These are phyloP conservation scores for Dromius quadrimaculatus DNA, from an alignment of 2,888 invertebrate genomes.

Conservation along the genomic window DNA sequence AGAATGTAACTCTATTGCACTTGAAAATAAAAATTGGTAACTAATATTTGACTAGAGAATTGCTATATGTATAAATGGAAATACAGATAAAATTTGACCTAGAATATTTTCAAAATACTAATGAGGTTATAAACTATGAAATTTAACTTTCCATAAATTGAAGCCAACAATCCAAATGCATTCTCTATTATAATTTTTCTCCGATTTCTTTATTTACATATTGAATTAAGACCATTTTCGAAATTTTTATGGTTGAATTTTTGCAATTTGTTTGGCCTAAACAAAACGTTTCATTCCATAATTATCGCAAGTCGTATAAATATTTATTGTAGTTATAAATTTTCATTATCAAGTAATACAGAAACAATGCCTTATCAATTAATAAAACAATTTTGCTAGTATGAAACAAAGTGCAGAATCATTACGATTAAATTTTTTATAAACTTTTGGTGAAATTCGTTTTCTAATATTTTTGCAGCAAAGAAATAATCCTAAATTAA, in stretches of 20 bases:
- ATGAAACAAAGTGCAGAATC: conserved; percentile 33
- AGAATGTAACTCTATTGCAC: too few relatives aligned
- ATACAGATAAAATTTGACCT: conserved; percentile 24
- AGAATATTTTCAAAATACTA: conserved; percentile 8
- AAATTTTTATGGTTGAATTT: conserved; percentile 3
- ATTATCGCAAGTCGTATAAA: conserved; percentile 30
- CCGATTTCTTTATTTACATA: not conserved
- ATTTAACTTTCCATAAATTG: not conserved
- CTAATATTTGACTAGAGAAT: too few relatives aligned
- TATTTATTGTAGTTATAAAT: conserved; percentile 45
- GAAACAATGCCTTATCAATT: conserved; percentile 42
- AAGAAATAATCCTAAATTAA: too few relatives aligned
- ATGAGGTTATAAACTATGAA: conserved; percentile 9
- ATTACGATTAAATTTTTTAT: too few relatives aligned
- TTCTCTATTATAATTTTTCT: not conserved
- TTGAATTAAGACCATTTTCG: not conserved
- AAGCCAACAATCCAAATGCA: not conserved
- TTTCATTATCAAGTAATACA: conserved; percentile 38
- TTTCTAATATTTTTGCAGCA: too few relatives aligned
- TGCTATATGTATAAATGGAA: not conserved
- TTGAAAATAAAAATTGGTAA: too few relatives aligned
- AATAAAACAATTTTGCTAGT: conserved; percentile 32
- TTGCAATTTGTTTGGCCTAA: not conserved
- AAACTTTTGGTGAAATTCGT: too few relatives aligned
- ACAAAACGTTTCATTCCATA: conserved; percentile 13